Base-by-base conservation (phyloP, 2,113 vertebrate genomes). In the Aplodontia rufa region DNA sequence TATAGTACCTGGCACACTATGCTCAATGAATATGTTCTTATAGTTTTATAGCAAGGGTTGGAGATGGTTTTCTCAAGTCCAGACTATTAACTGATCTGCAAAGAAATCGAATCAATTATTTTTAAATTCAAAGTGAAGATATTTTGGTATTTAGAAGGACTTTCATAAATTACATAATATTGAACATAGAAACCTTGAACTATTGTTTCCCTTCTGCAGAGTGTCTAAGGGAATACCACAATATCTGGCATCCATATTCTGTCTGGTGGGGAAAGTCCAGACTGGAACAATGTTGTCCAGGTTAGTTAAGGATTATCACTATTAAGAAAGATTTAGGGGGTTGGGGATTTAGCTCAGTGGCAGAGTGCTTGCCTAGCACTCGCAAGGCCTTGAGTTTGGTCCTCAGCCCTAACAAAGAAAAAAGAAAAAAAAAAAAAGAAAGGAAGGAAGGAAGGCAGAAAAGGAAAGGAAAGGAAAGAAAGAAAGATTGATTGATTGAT, bases 251-350 rank as follows among this genome's bases (percentile, higher is more conserved):
- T 42, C 35, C 17, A 37, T 30, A 32, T 66, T 66, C 49, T 49
- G 24, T 8, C 62, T 58, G 64, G 8, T 0, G 0, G 47, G 47
- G 5, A 8, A n/a, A n/a, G 49, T 60, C 16, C 20, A 42, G 14
- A 58, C 4, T 16, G 42, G 66, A 74, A 84, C 35, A 75, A 40
- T 51, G 14, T 45, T 81, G 45, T 16, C 12, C 32, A 45, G 2
- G 0, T 5, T 80, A 9, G 60, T 72, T 72, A 89, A n/a, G 19
- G 88, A 62, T 91, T 75, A 84, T 6, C 24, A 81, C 22, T 47
- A 40, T 1, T 20, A 47, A n/a, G n/a, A n/a, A n/a, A n/a, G n/a
- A n/a, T n/a, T n/a, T n/a, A n/a, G n/a, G n/a, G n/a, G n/a, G n/a
- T n/a, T n/a, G n/a, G n/a, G n/a, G n/a, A n/a, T n/a, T n/a, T n/a